Evolutionary conservation across 2,797 vertebrate species (phyloP).

Genomic region (Chiloscyllium punctatum): DNA sequence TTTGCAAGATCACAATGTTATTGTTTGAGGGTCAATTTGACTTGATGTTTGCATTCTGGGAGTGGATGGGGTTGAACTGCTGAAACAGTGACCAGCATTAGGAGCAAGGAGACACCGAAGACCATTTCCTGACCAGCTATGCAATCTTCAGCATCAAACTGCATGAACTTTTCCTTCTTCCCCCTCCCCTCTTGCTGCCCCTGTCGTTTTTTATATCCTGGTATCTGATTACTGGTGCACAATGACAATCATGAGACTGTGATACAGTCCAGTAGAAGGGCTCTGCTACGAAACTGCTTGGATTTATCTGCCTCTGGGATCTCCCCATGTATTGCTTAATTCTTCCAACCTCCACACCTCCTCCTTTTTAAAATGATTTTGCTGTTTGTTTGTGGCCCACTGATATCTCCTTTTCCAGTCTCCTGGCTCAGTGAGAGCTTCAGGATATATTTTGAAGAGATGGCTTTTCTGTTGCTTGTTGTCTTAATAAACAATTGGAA

Average conservation of each 20-base stretch:
- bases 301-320: conserved; percentile 46
- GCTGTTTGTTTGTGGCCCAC: conserved; percentile 45
- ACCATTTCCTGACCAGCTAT: conserved; percentile 65
- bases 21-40: not conserved
- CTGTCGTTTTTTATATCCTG: conserved; percentile 41
- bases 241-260: conserved; percentile 67
- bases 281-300: conserved; percentile 60
- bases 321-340: conserved; percentile 43
- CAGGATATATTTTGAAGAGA: conserved; percentile 55
- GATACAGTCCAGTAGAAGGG: conserved; percentile 65
- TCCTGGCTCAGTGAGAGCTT: not conserved
- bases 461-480: conserved; percentile 47
- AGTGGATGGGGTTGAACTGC: not conserved
- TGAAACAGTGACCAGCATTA: conserved; percentile 51
- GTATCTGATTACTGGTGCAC: conserved; percentile 57
- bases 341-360: too few species aligned
- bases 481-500: conserved; percentile 43
- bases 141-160: conserved; percentile 64
- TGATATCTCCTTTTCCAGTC: not conserved
- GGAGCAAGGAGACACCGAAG: conserved; percentile 49
- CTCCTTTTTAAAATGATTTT: too few species aligned
- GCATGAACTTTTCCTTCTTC: conserved; percentile 57
- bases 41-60: not conserved
- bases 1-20: too few species aligned
- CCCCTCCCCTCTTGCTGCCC: not conserved